Evolutionary conservation across 2,113 vertebrate genomes (phyloP).

Genomic region (Petaurus breviceps): DNA sequence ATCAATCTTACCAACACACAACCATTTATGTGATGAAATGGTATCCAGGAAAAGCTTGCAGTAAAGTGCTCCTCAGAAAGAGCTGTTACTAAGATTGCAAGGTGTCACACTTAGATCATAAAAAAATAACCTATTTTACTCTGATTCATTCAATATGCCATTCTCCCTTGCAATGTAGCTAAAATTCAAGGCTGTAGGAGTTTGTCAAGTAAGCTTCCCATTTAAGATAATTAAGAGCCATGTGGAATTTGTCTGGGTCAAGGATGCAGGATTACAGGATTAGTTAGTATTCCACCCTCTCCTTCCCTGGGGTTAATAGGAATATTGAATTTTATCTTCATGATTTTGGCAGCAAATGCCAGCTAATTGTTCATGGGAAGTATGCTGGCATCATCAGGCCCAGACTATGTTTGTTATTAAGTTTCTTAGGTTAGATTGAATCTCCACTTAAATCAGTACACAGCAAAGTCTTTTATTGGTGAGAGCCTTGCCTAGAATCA

Average conservation of each 20-base stretch:
- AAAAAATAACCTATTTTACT: background rate
- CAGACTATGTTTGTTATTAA: background rate
- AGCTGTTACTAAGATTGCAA: conserved; percentile 43
- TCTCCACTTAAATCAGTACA: background rate
- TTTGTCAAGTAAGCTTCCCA: conserved; percentile 7
- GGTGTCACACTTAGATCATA: conserved; percentile 33
- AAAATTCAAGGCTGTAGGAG: conserved; percentile 40
- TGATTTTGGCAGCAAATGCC: background rate
- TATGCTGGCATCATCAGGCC: background rate
- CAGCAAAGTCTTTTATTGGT: background rate
- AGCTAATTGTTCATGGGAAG: background rate
- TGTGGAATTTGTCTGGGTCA: conserved; percentile 12
- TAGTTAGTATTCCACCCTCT: background rate
- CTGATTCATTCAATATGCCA: conserved; percentile 18
- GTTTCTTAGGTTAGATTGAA: background rate
- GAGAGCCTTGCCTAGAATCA: background rate
- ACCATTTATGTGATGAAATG: conserved; percentile 63
- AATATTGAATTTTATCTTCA: background rate
- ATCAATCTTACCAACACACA: conserved; percentile 55
- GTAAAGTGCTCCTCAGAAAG: conserved; percentile 43
- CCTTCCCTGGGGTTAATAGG: background rate
- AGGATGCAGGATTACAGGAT: background rate
- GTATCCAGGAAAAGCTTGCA: conserved; percentile 40
- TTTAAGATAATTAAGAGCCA: conserved; percentile 31
- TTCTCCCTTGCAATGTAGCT: background rate